These are phyloP conservation scores for Leptobrachium ailaonicum DNA, from an alignment of 2,113 vertebrate genomes.

Conservation along the genomic window DNA sequence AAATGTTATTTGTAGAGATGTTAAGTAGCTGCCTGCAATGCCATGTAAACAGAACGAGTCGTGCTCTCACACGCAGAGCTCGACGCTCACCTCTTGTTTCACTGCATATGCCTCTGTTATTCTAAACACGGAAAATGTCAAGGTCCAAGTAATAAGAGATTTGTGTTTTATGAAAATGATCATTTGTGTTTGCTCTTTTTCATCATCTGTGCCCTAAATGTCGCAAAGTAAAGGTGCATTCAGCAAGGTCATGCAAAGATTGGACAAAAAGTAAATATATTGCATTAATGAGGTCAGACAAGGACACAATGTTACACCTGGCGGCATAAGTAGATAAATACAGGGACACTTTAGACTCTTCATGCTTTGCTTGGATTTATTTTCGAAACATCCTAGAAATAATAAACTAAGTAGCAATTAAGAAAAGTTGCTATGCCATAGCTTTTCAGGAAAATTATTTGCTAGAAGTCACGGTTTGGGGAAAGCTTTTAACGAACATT, in stretches of 20 bases:
- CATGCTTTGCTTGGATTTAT: too few relatives aligned
- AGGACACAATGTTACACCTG: constrained; percentile 2
- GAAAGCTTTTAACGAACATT: too few relatives aligned
- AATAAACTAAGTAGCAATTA: too few relatives aligned
- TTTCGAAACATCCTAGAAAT: too few relatives aligned
- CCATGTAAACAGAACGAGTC: neutral
- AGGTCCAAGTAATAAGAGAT: constrained; percentile 17
- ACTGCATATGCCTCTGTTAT: neutral
- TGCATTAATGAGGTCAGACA: constrained; percentile 23
- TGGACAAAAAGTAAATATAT: constrained; percentile 22
- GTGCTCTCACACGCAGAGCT: neutral
- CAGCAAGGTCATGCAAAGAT: constrained; percentile 37
- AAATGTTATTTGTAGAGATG: neutral
- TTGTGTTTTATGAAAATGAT: constrained; percentile 17
- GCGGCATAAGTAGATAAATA: neutral
- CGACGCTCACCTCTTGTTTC: too few relatives aligned
- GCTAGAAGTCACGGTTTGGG: too few relatives aligned
- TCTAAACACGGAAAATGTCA: constrained; percentile 25
- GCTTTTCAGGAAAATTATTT: too few relatives aligned
- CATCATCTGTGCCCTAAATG: constrained; percentile 29
- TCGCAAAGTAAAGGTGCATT: constrained; percentile 31
- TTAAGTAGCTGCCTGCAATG: neutral
- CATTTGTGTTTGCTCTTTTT: constrained; percentile 14
- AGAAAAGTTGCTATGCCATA: too few relatives aligned
- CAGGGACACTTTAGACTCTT: neutral